These are phyloP conservation scores for Cirrhinus molitorella DNA, from an alignment of 2,797 vertebrate species.

Conservation along the genomic window DNA sequence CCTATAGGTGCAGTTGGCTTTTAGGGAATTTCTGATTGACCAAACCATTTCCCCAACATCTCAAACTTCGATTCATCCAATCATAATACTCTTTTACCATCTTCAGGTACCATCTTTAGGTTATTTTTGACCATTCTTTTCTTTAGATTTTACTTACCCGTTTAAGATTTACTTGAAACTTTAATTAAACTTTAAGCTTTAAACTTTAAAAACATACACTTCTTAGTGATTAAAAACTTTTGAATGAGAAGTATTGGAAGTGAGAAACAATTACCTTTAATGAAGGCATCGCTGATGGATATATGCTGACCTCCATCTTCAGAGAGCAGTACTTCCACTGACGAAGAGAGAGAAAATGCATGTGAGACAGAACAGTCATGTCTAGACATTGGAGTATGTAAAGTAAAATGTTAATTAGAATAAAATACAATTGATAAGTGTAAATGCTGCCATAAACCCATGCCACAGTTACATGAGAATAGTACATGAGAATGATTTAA, in stretches of 20 bases:
- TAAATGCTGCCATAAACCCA: not conserved
- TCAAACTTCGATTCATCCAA: not conserved
- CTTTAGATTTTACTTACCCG: not conserved
- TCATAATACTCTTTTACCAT: not conserved
- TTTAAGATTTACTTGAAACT: not conserved
- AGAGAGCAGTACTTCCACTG: conserved; percentile 89
- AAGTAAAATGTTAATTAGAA: not conserved
- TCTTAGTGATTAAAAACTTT: not conserved
- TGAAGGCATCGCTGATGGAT: conserved; percentile 97
- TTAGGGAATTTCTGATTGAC: not conserved
- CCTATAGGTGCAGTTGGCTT: not conserved
- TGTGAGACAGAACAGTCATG: not conserved
- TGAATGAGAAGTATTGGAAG: not conserved
- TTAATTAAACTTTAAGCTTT: not conserved
- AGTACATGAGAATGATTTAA: conserved; percentile 8
- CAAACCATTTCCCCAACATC: not conserved
- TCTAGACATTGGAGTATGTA: not conserved
- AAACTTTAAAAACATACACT: not conserved
- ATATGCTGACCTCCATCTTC: conserved; percentile 95
- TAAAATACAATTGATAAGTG: not conserved
- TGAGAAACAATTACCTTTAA: conserved; percentile 86
- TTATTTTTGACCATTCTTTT: not conserved
- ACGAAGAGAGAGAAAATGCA: conserved; percentile 40
- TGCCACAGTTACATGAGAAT: conserved; percentile 28
- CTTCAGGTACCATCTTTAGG: not conserved